A percentile compares a stretch with the other conserved stretches of the same genome.
Evolutionary conservation across 2,888 invertebrate species (phyloP).

Genomic region (Sarcophaga rosellei): DNA sequence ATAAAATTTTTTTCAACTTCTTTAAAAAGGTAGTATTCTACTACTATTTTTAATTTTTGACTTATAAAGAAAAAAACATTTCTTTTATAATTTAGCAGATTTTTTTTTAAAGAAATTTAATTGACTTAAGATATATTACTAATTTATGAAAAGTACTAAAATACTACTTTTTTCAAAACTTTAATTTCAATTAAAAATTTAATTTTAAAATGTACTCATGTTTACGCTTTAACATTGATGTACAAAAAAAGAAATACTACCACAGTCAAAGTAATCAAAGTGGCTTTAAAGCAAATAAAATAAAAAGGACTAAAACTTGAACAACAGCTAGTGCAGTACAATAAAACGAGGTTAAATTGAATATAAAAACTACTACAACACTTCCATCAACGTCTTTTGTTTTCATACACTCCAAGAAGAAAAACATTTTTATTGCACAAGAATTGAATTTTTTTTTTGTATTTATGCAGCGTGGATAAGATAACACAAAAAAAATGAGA

Average conservation of each 20-base stretch:
- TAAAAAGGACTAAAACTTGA: too few relatives aligned
- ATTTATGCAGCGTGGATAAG: too few relatives aligned
- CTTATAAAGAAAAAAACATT: too few relatives aligned
- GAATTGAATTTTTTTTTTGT: not conserved
- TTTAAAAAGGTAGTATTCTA: not conserved
- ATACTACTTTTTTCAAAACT: constrained; percentile 1
- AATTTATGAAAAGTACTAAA: not conserved
- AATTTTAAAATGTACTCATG: too few relatives aligned
- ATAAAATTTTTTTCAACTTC: too few relatives aligned
- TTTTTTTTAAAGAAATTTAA: too few relatives aligned
- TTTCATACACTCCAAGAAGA: not conserved
- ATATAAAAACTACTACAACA: constrained; percentile 30
- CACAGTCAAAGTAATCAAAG: constrained; percentile 16
- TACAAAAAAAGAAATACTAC: too few relatives aligned
- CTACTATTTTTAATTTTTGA: not conserved
- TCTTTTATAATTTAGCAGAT: too few relatives aligned
- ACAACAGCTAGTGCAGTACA: too few relatives aligned
- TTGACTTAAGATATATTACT: too few relatives aligned
- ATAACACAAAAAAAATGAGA: not conserved
- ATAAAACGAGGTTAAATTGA: constrained; percentile 44
- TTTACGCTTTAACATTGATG: too few relatives aligned
- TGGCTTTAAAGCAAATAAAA: constrained; percentile 11
- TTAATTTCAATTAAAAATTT: too few relatives aligned
- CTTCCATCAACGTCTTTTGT: not conserved
- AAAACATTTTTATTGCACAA: not conserved